These are phyloP conservation scores for Lissonota sp. DNA, from an alignment of 2,888 invertebrate species.

Conservation along the genomic window DNA sequence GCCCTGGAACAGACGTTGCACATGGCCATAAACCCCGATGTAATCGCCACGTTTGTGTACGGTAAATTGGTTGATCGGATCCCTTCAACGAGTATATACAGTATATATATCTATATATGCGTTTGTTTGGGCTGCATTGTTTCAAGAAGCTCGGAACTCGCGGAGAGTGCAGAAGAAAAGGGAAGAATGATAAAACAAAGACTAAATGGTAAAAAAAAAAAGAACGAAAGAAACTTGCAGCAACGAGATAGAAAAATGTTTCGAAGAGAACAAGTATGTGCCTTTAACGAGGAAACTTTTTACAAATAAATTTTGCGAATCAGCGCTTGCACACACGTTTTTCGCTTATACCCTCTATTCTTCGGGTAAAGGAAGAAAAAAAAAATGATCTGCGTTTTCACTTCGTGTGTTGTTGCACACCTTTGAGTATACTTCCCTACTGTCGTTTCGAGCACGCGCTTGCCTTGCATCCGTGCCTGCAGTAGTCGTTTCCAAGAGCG, in stretches of 20 bases:
- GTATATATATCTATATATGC: not conserved
- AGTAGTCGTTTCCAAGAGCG: slow-evolving; percentile 4
- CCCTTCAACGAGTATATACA: slow-evolving; percentile 36
- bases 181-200: slow-evolving; percentile 1
- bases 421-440: too few relatives aligned
- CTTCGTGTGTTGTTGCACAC: not conserved
- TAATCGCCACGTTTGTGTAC: slow-evolving; percentile 76
- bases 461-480: slow-evolving; percentile 11
- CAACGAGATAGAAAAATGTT: slow-evolving; percentile 39
- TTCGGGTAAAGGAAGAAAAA: not conserved
- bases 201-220: not conserved
- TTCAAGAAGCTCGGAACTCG: slow-evolving; percentile 31
- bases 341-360: not conserved
- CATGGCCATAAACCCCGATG: slow-evolving; percentile 67
- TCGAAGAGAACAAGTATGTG: slow-evolving; percentile 40
- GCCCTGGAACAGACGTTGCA: slow-evolving; percentile 56
- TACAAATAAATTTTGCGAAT: slow-evolving; percentile 65
- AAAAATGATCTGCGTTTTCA: slow-evolving; percentile 30
- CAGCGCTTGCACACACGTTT: slow-evolving; percentile 21
- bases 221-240: slow-evolving; percentile 15
- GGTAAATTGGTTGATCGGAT: slow-evolving; percentile 76
- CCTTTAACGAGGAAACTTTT: slow-evolving; percentile 66
- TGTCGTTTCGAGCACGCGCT: slow-evolving; percentile 4
- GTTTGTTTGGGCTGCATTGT: slow-evolving; percentile 30
- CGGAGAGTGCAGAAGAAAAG: not conserved